A percentile compares a stretch with the other conserved stretches of the same genome.
These are phyloP conservation scores for Trichopoda pennipes DNA, from an alignment of 2,888 invertebrate species.

Conservation along the genomic window DNA sequence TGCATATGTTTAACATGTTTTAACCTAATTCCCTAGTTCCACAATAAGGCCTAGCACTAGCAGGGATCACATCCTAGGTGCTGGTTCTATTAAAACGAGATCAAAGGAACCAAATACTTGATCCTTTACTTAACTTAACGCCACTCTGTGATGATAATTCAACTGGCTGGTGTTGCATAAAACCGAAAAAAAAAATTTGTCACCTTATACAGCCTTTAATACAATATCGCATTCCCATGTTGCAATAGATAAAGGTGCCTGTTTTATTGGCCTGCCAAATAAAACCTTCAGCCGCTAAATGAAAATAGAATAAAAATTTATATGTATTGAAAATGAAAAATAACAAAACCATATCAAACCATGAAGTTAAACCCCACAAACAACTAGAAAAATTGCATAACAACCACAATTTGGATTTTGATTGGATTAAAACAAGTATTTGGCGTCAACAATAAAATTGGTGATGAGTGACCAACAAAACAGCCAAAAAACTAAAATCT, in stretches of 20 bases:
- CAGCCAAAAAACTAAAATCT: conserved; percentile 32
- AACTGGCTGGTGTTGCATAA: background rate
- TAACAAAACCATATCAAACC: conserved; percentile 51
- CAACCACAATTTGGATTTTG: conserved; percentile 76
- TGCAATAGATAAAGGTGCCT: conserved; percentile 20
- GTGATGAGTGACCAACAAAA: conserved; percentile 67
- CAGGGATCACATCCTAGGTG: no score
- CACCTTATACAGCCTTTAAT: conserved; percentile 17
- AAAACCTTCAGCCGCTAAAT: conserved; percentile 31
- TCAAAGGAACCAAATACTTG: no score
- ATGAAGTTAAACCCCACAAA: conserved; percentile 63
- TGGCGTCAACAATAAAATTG: conserved; percentile 71
- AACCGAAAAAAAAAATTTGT: background rate
- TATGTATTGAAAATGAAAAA: conserved; percentile 31
- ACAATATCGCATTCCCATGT: background rate
- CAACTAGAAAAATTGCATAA: conserved; percentile 67
- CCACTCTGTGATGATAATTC: background rate
- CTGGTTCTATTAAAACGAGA: no score
- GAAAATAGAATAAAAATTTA: conserved; percentile 10
- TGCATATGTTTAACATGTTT: no score
- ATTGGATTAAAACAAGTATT: conserved; percentile 78
- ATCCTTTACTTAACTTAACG: no score
- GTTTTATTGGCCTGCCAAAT: conserved; percentile 46
- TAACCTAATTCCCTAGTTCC: no score
- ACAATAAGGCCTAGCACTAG: no score